Evolutionary conservation across 2,888 invertebrate species (phyloP).

Genomic region (Microctonus brassicae): DNA sequence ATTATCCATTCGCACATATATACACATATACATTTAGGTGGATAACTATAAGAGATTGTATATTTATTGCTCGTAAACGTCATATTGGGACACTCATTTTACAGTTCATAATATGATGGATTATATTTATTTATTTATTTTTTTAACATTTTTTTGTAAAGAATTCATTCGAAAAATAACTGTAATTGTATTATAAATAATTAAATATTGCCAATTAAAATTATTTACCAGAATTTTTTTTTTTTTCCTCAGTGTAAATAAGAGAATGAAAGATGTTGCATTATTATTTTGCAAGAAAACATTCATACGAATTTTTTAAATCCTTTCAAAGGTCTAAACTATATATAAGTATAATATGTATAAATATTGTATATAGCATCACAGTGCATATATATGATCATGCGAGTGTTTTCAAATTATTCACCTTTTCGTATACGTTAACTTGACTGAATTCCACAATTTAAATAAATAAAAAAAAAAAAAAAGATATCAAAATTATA

Average conservation of each 20-base stretch:
- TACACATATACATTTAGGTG: neutral
- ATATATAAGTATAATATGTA: too few relatives aligned
- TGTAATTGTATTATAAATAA: neutral
- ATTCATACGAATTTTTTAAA: neutral
- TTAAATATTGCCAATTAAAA: neutral
- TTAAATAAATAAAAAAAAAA: neutral
- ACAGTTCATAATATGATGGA: neutral
- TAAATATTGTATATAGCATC: too few relatives aligned
- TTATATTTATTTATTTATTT: neutral
- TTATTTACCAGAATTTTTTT: neutral
- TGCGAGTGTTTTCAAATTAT: constrained; percentile 6
- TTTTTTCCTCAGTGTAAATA: too few relatives aligned
- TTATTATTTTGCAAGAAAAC: constrained; percentile 12
- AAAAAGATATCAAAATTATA: neutral
- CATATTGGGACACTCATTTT: constrained; percentile 7
- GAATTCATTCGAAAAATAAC: neutral
- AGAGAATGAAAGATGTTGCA: neutral
- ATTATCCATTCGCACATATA: constrained; percentile 56
- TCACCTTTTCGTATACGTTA: constrained; percentile 12
- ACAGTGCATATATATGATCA: too few relatives aligned
- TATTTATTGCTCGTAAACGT: constrained; percentile 51
- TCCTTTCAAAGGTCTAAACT: constrained; percentile 18
- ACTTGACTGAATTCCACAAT: neutral
- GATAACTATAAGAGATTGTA: constrained; percentile 32
- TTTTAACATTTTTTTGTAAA: neutral